A percentile compares a stretch with the other conserved stretches of the same genome.
Evolutionary conservation across 92 coral and sea anemone species (phyloP).

Genomic region (Parazoanthus swiftii): DNA sequence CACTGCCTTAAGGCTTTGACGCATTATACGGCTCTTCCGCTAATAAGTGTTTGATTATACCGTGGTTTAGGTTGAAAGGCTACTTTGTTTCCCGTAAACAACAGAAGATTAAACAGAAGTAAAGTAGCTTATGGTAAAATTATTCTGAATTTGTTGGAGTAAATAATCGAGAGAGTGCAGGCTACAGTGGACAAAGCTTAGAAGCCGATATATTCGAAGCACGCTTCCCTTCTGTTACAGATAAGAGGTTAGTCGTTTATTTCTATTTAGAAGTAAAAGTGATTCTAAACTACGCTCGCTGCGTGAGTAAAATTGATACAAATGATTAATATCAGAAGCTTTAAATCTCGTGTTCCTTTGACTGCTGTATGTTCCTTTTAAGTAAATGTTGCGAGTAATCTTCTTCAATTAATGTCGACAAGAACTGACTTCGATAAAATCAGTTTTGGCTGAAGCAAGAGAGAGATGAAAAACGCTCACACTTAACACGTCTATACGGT

Average conservation of each 20-base stretch:
- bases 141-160: not conserved
- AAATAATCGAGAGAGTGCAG: too few species aligned
- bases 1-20: not conserved
- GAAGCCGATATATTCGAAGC: not conserved
- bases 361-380: not conserved
- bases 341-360: not conserved
- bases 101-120: not conserved
- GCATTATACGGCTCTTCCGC: not conserved
- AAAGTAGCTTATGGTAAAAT: not conserved
- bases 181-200: not conserved
- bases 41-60: not conserved
- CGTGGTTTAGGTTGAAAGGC: not conserved
- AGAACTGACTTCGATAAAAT: not conserved
- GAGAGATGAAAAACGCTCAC: too few species aligned
- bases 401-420: not conserved
- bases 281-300: not conserved
- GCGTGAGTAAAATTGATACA: not conserved
- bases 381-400: not conserved
- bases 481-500: too few species aligned
- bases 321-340: not conserved
- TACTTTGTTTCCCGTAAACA: not conserved
- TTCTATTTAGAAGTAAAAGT: too few species aligned
- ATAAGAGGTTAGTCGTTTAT: not conserved
- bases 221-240: not conserved
- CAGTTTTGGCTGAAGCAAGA: too few species aligned